Base-by-base conservation (phyloP, 2,888 invertebrate species). In the Conistra vaccinii region DNA sequence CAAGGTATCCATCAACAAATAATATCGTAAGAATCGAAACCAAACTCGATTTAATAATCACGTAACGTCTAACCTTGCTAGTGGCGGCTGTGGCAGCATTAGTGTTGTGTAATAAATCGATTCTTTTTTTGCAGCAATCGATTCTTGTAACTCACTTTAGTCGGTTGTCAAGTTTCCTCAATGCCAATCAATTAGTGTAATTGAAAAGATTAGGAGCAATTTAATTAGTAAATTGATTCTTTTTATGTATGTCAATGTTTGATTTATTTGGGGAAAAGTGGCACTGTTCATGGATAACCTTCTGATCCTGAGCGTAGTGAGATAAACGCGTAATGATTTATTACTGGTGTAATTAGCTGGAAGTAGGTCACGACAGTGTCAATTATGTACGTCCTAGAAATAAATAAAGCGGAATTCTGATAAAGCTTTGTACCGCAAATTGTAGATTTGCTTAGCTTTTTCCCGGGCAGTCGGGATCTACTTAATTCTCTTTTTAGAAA, bases 31-130 rank as follows among this genome's bases (percentile, higher is more conserved):
- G 87, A 90, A 89, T 88, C 86, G 88, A 89, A 86, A 90, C 87
- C 82, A 78, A 85, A 88, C 83, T 88, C 78, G 89, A 89, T 90
- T 87, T 84, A 87, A 87, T 87, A 87, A 89, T 91, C 91, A 92
- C 90, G 91, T 93, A 93, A 93, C 90, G 77, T 69, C 83, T 89
- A 91, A 90, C 92, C 92, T 92, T 92, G 92, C 89, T 87, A 78
- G 86, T 86, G 88, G 85, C 88, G 86, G 88, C 81, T 81, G 78
- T 69, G 74, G 61, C 72, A 70, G 80, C 65, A 83, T 66, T 74
- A 77, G 71, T 79, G 79, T 88, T 89, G 88, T 79, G 87, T 88
- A 89, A 89, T 81, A 65, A 85, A 85, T 83, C 79, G 82, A 72
- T 87, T 87, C 1, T 77, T 81, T 78, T 77, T 88, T 83, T 79